Percentiles rank a stretch among this genome's conserved stretches.
Evolutionary conservation across 2,797 vertebrate species (phyloP).

Genomic region (Urosaurus nigricauda): DNA sequence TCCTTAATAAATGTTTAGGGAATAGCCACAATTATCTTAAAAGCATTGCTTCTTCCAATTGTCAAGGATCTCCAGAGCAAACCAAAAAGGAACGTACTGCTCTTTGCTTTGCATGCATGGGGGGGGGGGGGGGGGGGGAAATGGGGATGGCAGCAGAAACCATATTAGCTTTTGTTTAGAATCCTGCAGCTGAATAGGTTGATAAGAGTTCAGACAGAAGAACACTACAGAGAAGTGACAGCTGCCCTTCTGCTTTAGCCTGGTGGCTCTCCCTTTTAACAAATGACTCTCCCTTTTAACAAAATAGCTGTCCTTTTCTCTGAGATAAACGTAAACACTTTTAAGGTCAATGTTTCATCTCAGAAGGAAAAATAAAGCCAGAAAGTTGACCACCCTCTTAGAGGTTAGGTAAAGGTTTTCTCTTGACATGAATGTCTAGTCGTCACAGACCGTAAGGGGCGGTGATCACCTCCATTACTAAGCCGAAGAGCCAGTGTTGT

Average conservation of each 20-base stretch:
- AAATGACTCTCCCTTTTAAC: accelerated
- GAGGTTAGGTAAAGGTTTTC: too few species aligned
- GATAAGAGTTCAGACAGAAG: neutral
- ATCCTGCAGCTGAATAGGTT: neutral
- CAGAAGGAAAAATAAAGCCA: conserved; percentile 7
- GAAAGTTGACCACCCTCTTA: conserved; percentile 13
- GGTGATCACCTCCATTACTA: too few species aligned
- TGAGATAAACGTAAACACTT: neutral
- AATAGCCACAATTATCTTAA: neutral
- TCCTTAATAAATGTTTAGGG: neutral
- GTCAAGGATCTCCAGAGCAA: neutral
- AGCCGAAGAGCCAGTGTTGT: too few species aligned
- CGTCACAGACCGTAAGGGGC: too few species aligned
- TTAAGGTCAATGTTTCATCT: conserved; percentile 39
- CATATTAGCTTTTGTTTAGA: neutral
- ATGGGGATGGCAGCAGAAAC: neutral
- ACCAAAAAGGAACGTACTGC: neutral
- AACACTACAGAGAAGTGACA: neutral
- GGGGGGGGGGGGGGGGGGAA: too few species aligned
- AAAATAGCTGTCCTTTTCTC: neutral
- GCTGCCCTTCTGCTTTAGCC: accelerated
- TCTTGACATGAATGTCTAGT: too few species aligned
- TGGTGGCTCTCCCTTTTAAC: neutral
- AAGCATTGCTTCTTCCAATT: neutral
- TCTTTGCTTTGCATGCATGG: neutral